phyloP scores from a whole-genome alignment of 2,113 vertebrate genomes.

The Morone saxatilis region DNA sequence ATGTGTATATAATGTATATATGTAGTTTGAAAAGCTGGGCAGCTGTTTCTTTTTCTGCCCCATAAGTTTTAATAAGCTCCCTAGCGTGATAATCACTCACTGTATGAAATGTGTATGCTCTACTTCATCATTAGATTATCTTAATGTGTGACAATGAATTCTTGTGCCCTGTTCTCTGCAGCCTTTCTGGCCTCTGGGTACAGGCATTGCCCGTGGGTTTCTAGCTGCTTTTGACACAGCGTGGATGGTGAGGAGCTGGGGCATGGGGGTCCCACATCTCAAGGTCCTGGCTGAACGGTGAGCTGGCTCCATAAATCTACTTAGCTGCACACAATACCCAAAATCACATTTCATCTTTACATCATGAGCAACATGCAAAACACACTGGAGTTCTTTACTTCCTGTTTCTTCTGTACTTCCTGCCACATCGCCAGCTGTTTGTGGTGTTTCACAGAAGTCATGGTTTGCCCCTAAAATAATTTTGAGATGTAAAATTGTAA shows the following conservation, averaged over 20 bases:
- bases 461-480: neutral
- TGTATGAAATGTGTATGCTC: neutral
- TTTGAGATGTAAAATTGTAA: neutral
- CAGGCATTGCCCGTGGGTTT: slow-evolving; percentile 94
- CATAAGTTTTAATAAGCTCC: neutral
- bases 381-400: neutral
- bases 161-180: slow-evolving; percentile 59
- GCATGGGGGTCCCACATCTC: slow-evolving; percentile 82
- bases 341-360: neutral
- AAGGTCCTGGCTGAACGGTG: slow-evolving; percentile 93
- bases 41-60: neutral
- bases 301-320: slow-evolving; percentile 21
- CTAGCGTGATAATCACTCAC: neutral
- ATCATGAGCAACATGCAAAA: neutral
- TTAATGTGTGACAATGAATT: neutral
- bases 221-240: slow-evolving; percentile 91
- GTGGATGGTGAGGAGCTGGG: slow-evolving; percentile 96
- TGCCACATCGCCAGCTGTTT: neutral
- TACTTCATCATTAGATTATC: neutral
- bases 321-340: neutral
- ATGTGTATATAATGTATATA: too few species aligned
- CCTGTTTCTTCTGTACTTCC: neutral
- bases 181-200: slow-evolving; percentile 98
- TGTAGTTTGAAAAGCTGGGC: neutral
- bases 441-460: neutral